Evolutionary conservation across 30 jellyfish, hydroid and myxozoan species (phyloP), one percentile per base, ranked within the genome.

Genomic region (Turritopsis dohrnii): DNA sequence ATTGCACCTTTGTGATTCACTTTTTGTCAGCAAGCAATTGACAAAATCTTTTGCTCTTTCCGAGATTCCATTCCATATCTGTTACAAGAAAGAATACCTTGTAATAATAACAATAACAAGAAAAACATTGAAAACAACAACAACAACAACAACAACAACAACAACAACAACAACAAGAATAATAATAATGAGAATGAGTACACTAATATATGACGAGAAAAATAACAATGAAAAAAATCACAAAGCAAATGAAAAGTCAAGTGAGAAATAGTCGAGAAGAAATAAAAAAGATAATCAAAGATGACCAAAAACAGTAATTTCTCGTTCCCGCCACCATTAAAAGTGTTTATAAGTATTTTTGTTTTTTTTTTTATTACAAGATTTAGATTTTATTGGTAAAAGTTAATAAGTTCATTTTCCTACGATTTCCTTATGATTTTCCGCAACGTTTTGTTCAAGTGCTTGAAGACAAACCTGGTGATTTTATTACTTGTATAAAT

Each of bases 31-130:
- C 54, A 41, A 13, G 16, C 69, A 28, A 25, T 80, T 27, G 16
- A 80, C 52, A 65, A 80, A 80, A 5, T 52, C 25, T 65, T 65
- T 80, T 7, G 87, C 87, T 18, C 52, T 65, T 65, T 19, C 21
- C 7, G 87, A 52, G 0, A 80, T 53, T 22, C 30, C 28, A 16
- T 80, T 21, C 87, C 87, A 80, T 52, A 80, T 41, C 87, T 80
- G 52, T 13, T 24, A 29, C 18, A 4, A 69, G 0, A 69, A 69
- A 0, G 19, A 69, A 69, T 69, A n/a, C 28, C 30, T 69, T 69
- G 8, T 69, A n/a, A 41, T n/a, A n/a, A n/a, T 60, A n/a, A 41
- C 9, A 41, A 41, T 13, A 41, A 41, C 60, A 41, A 41, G 5
- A 41, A 41, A 41, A 41, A 41, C 60, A 41, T 3, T 41, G 13